phyloP scores from a whole-genome alignment of 2,888 invertebrate genomes.

The Tetropium fuscum region DNA sequence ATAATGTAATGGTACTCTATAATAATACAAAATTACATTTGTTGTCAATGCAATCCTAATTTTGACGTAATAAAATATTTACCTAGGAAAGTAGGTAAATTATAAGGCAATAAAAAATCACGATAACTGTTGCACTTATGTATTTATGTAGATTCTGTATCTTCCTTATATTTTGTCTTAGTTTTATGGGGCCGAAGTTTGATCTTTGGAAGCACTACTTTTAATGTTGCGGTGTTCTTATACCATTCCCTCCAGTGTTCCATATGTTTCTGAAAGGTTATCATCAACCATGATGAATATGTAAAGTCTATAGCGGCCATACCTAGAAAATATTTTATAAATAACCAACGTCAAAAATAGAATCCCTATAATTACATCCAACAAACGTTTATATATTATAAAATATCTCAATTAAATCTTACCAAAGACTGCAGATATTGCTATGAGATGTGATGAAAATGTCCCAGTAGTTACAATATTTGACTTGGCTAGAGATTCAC shows the following conservation, averaged over 20 bases:
- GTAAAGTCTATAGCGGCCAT: slow-evolving; percentile 64
- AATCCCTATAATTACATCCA: no score
- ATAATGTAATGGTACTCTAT: no score
- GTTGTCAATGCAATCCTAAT: no score
- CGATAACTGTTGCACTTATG: no score
- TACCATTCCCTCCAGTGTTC: slow-evolving; percentile 64
- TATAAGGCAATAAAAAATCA: no score
- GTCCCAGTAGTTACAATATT: slow-evolving; percentile 51
- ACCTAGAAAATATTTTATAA: no score
- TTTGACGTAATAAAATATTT: no score
- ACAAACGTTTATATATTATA: no score
- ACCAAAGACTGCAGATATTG: slow-evolving; percentile 63
- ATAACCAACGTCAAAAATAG: no score
- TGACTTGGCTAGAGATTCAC: slow-evolving; percentile 60
- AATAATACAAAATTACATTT: no score
- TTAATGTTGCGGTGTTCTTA: slow-evolving; percentile 58
- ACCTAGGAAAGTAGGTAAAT: no score
- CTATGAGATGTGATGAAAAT: slow-evolving; percentile 58
- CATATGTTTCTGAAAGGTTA: slow-evolving; percentile 60
- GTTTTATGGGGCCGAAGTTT: slow-evolving; percentile 49
- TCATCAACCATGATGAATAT: slow-evolving; percentile 64
- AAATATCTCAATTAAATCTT: slow-evolving; percentile 27
- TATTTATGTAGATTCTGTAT: background rate
- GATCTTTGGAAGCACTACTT: slow-evolving; percentile 58
- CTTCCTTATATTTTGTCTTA: background rate